Evolutionary conservation across 2,797 vertebrate genomes (phyloP).

Genomic region (Anguilla megastoma): DNA sequence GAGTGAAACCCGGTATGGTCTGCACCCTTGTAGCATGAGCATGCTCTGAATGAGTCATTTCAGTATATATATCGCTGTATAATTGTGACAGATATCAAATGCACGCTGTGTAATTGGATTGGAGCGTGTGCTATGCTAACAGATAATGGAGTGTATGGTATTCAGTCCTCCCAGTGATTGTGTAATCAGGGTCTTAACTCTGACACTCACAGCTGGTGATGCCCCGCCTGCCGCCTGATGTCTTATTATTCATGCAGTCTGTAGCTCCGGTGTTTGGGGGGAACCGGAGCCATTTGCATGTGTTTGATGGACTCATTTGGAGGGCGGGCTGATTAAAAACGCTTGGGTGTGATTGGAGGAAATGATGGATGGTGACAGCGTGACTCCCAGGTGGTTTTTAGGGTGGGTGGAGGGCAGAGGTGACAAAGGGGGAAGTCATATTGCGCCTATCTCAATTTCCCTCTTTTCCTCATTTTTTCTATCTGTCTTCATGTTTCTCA

Average conservation of each 20-base stretch:
- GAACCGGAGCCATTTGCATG: not conserved
- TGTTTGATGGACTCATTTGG: not conserved
- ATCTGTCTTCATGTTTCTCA: not conserved
- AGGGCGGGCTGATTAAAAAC: not conserved
- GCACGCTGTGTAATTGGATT: not conserved
- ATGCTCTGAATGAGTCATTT: not conserved
- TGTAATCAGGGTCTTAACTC: not conserved
- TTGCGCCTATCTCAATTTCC: not conserved
- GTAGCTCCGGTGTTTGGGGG: not conserved
- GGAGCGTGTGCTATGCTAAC: not conserved
- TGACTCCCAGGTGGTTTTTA: not conserved
- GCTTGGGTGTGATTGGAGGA: not conserved
- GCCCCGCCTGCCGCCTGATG: not conserved
- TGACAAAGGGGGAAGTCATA: slow-evolving; percentile 6
- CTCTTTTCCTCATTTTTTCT: not conserved
- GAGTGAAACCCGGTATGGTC: not conserved
- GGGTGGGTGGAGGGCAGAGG: not conserved
- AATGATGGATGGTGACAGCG: not conserved
- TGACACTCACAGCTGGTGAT: not conserved
- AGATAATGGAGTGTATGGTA: not conserved
- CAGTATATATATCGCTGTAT: not conserved
- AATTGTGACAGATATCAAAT: not conserved
- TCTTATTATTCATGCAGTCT: slow-evolving; percentile 11
- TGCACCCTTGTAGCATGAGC: not conserved
- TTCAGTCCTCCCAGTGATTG: not conserved